Percentiles rank a stretch among this genome's conserved stretches.
Conservation (phyloP, 2,113 vertebrate species). For the Lagopus muta region DNA sequence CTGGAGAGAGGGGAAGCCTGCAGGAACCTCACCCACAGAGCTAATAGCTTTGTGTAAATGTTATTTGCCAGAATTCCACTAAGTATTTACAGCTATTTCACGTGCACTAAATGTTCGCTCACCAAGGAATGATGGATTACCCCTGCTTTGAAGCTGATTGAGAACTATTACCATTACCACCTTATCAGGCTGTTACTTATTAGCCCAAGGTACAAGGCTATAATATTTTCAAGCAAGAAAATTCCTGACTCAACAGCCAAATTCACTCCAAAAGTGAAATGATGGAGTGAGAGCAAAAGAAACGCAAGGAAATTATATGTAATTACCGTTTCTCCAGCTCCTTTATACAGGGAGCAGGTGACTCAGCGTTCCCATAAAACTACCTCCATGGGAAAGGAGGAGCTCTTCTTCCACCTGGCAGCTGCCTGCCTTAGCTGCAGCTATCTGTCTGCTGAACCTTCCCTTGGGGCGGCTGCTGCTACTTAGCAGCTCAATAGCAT, state of each 20-base stretch:
- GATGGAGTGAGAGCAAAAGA: neutral
- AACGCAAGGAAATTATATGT: neutral
- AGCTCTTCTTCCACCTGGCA: neutral
- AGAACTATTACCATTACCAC: neutral
- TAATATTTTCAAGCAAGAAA: neutral
- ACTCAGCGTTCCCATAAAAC: conserved; percentile 45
- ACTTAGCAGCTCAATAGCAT: neutral
- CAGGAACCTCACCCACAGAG: neutral
- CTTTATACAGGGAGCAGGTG: neutral
- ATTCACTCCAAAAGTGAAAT: neutral
- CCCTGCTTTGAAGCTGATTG: conserved; percentile 14
- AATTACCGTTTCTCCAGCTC: conserved; percentile 20
- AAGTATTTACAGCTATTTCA: conserved; percentile 5
- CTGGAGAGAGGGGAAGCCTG: neutral
- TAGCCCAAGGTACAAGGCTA: conserved; percentile 28
- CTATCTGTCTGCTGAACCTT: neutral
- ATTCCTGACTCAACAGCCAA: neutral
- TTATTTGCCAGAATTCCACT: neutral
- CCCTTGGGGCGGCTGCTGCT: neutral
- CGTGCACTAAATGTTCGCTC: neutral
- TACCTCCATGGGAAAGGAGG: neutral
- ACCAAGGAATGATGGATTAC: neutral
- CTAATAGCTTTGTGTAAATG: neutral
- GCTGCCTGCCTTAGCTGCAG: neutral
- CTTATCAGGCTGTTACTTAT: conserved; percentile 15